phyloP scores from a whole-genome alignment of 2,888 invertebrate species.

The Phania funesta region DNA sequence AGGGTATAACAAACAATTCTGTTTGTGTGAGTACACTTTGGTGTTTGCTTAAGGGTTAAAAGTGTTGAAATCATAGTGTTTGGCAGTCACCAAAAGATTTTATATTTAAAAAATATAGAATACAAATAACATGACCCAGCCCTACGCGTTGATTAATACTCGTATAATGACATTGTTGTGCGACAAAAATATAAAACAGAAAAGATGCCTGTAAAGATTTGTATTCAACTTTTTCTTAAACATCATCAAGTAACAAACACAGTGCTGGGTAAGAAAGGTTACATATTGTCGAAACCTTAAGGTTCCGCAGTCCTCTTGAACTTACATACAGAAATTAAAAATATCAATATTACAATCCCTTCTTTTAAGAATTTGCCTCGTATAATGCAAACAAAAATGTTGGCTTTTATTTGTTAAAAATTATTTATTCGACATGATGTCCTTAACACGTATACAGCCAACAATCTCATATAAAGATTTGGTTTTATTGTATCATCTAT shows the following conservation, averaged over 20 bases:
- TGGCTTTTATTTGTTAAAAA: conserved; percentile 35
- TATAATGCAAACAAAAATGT: conserved; percentile 35
- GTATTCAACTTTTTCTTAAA: too few species aligned
- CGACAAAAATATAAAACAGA: too few species aligned
- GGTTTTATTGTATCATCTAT: conserved; percentile 16
- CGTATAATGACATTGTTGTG: too few species aligned
- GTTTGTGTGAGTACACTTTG: too few species aligned
- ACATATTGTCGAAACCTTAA: conserved; percentile 54
- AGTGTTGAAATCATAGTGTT: too few species aligned
- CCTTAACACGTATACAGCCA: conserved; percentile 17
- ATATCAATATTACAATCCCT: not conserved
- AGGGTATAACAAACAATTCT: too few species aligned
- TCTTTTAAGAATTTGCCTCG: conserved; percentile 56
- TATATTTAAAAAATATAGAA: too few species aligned
- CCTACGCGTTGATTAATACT: too few species aligned
- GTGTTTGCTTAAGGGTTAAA: too few species aligned
- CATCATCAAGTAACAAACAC: not conserved
- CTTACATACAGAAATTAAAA: not conserved
- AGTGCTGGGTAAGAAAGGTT: conserved; percentile 59
- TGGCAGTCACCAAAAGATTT: too few species aligned
- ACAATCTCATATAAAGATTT: conserved; percentile 4
- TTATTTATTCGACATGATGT: conserved; percentile 42
- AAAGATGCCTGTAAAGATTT: too few species aligned
- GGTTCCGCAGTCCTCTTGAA: conserved; percentile 18
- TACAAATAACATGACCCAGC: too few species aligned